A percentile compares a stretch with the other conserved stretches of the same genome.
Evolutionary conservation across 1,140 invertebrate genomes (phyloP).

Genomic region (Mycetomoellerius zeteki): DNA sequence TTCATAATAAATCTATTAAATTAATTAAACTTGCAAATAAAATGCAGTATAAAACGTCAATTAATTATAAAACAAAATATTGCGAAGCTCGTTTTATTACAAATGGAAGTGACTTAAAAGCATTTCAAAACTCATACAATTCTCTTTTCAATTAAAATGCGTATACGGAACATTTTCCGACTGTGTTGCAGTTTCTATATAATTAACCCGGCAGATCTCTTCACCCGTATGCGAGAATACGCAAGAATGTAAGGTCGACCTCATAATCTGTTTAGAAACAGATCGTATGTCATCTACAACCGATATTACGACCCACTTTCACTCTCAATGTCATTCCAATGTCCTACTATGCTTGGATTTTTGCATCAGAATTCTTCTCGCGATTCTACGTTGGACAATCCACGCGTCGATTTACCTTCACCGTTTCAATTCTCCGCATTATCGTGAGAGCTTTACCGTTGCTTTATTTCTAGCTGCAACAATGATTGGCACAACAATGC

Average conservation of each 20-base stretch:
- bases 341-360: constrained; percentile 34
- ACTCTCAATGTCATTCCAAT: constrained; percentile 14
- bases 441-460: not conserved
- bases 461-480: constrained; percentile 40
- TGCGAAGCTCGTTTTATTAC: not conserved
- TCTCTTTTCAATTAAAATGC: not conserved
- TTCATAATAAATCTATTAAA: not conserved
- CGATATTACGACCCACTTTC: constrained; percentile 63
- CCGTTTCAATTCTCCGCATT: constrained; percentile 25
- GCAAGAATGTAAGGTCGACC: not conserved
- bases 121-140: not conserved
- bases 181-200: not conserved
- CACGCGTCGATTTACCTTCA: constrained; percentile 9
- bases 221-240: not conserved
- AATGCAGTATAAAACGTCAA: too few relatives aligned
- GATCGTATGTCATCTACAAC: constrained; percentile 28
- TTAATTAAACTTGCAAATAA: constrained; percentile 20
- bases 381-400: not conserved
- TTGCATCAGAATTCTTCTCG: constrained; percentile 6
- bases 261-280: constrained; percentile 65
- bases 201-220: not conserved
- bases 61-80: constrained; percentile 22
- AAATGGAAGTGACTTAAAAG: not conserved
- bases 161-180: not conserved
- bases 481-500: constrained; percentile 49